Evolutionary conservation across 2,888 invertebrate species (phyloP), one percentile per base, ranked within the genome.

Genomic region (Aphodius granarius): DNA sequence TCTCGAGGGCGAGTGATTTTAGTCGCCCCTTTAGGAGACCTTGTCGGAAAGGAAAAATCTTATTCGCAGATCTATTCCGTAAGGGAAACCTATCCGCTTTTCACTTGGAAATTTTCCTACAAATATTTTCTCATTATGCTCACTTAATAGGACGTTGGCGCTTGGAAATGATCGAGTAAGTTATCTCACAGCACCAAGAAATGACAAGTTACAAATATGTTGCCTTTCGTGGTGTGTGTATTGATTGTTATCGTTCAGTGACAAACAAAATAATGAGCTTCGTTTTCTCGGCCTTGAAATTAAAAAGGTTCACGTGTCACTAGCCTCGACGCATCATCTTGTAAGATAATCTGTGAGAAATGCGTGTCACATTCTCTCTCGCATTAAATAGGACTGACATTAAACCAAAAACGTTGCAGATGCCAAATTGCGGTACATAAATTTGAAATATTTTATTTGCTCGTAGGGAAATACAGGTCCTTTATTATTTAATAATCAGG

Each of bases 191-290:
- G 43, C 43, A 43, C 9, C 43, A 6, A 43, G 13, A 43, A 43
- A 43, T 43, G 43, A 43, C 43, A 43, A 3, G 43, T 9, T 43
- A 43, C 43, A 43, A 43, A 43, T n/a, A n/a, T 9, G 43, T 43
- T 43, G 43, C 13, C 43, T 6, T 43, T 43, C 43, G 43, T 13
- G 43, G 43, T 43, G 43, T 43, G 3, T 43, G 13, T 43, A 43
- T 43, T 43, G 43, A 43, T 43, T 43, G 43, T 43, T 43, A 43
- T 43, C 43, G 43, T 43, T 43, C 43, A 43, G 43, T 22, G 23
- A 43, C 64, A 74, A 74, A 74, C 70, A 74, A 63, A 68, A 76
- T 76, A 76, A 76, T 73, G 71, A 76, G 76, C 15, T 76, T 76
- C 71, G 73, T 76, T 76, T 73, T 64, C 63, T 65, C 23, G 76